Evolutionary conservation across 2,797 vertebrate genomes (phyloP), one percentile per base, ranked within the genome.

Genomic region (Hephaestus fuliginosus): DNA sequence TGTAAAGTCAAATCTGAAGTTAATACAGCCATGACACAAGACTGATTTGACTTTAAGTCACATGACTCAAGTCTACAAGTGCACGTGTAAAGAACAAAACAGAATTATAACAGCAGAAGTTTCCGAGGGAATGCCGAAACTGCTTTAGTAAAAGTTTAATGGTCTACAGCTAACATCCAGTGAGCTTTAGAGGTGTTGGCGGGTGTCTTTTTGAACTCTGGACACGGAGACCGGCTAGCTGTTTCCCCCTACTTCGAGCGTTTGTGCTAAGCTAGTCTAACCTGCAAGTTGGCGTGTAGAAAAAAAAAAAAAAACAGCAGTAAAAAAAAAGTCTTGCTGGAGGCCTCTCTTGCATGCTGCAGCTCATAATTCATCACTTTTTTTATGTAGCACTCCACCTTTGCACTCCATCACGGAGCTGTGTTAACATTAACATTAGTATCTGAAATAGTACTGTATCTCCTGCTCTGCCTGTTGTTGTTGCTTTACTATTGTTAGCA

Each of bases 371-470:
- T 51, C 41, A 51, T 20, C 10, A 41, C 13, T 46, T 80, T 20
- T 12, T 57, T 67, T 17, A 51, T 74, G 18, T n/a, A 44, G 10
- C 30, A 39, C 22, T 81, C 18, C 49, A 74, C 71, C 65, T 33
- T 33, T 33, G 10, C 30, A 30, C 22, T 81, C 18, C 49, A 74
- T 74, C 65, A 41, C 52, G 17, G 41, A 53, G 51, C 51, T 58
- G 30, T 46, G 39, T 66, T 70, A 11, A 7, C 49, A 14, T 28
- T 74, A 52, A 53, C 46, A 75, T 46, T 60, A 82, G 20, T 14
- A n/a, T 56, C 39, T 53, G 44, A 72, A 74, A 78, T 74, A 56
- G 39, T 25, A 36, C 64, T 67, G 53, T 65, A 71, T 69, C 41
- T 48, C 6, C 33, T 44, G 43, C 64, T 60, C 9, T 25, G 49